Evolutionary conservation across 2,888 invertebrate species (phyloP), one percentile per base, ranked within the genome.

Genomic region (Steinernema hermaphroditum): DNA sequence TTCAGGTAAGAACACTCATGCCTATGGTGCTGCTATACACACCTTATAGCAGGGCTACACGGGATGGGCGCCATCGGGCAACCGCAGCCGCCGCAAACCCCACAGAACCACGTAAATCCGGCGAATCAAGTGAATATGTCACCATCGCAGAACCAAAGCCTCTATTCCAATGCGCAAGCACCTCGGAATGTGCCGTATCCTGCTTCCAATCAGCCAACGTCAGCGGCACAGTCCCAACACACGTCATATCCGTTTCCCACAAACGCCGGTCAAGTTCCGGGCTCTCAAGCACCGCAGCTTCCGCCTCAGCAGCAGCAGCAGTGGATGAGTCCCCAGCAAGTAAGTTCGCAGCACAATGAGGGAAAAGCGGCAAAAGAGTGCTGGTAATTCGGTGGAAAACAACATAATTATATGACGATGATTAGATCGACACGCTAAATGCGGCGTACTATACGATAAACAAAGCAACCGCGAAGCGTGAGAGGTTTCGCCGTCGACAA

Each of bases 41-140:
- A n/a, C n/a, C n/a, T n/a, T n/a, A n/a, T n/a, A 62, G 62, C 27
- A 2, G 50, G 50, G 12, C 22, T 62, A 16, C 62, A 29, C 34
- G 37, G 37, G 12, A 62, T 62, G 62, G 62, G 62, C 27, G 32
- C 62, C 27, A 27, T 62, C 16, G 29, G 62, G 16, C 62, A 54
- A 54, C 54, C n/a, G n/a, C n/a, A 62, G 27, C 50, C n/a, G 50
- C 62, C 62, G 16, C 62, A 62, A 29, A 62, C 62, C 27, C 62
- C 62, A 32, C 62, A 14, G 14, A 62, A 62, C 62, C 62, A 62
- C 37, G 37, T 37, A 32, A 29, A 27, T 14, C 62, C 62, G 14
- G 6, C 62, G 27, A 62, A 32, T 62, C 29, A 24, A 62, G 62
- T 62, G 8, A 62, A 62, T 32, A 62, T 62, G 62, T 62, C 62